Percentiles rank a stretch among this genome's conserved stretches.
These are phyloP conservation scores for Ellobius talpinus DNA, from an alignment of 2,113 vertebrate genomes.

Conservation along the genomic window DNA sequence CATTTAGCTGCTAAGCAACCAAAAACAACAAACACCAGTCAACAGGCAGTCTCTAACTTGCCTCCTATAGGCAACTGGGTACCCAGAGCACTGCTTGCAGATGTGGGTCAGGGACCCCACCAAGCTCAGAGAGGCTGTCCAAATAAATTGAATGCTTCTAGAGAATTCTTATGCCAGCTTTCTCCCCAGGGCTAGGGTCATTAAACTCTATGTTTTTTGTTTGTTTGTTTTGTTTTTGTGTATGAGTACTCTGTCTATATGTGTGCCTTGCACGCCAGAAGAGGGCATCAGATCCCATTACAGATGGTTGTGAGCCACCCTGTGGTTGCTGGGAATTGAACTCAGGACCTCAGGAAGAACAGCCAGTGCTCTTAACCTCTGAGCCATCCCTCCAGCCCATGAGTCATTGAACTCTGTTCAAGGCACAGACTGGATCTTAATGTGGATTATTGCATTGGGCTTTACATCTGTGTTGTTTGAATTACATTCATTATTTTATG, in stretches of 20 bases:
- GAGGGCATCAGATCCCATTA: background rate
- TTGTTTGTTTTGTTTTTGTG: background rate
- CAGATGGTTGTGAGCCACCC: background rate
- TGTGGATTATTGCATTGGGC: background rate
- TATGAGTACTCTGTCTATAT: background rate
- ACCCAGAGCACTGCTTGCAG: background rate
- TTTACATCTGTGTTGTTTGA: background rate
- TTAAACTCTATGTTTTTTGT: background rate
- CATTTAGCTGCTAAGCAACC: constrained; percentile 59
- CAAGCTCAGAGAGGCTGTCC: background rate
- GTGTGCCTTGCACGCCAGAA: background rate
- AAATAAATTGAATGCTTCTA: background rate
- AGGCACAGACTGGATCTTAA: background rate
- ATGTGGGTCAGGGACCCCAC: background rate
- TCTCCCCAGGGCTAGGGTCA: background rate
- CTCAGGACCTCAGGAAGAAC: background rate
- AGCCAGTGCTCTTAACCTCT: background rate
- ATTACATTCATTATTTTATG: background rate
- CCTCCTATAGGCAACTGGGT: background rate
- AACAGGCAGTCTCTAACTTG: constrained; percentile 53
- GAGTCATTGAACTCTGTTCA: background rate
- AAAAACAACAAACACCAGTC: constrained; percentile 29
- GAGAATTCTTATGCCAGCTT: background rate
- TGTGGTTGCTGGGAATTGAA: background rate
- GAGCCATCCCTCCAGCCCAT: background rate